phyloP scores from a whole-genome alignment of 2,888 invertebrate species.

The Dione vanillae region DNA sequence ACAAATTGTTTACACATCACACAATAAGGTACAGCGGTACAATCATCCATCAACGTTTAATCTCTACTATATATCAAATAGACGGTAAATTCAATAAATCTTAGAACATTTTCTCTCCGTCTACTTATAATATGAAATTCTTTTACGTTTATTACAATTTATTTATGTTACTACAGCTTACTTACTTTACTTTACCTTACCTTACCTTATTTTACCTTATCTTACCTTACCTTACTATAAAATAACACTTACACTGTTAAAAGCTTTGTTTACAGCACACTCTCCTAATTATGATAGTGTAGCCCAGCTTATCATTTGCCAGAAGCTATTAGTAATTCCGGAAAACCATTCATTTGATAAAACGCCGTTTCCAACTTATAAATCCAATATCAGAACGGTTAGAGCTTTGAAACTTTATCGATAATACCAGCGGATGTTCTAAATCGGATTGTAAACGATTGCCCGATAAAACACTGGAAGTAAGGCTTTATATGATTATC shows the following conservation, averaged over 20 bases:
- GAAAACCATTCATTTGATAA: constrained; percentile 11
- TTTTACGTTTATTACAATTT: too few relatives aligned
- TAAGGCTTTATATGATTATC: background rate
- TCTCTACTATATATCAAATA: constrained; percentile 21
- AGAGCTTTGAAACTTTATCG: constrained; percentile 23
- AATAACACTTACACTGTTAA: background rate
- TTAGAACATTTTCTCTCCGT: background rate
- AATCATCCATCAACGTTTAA: constrained; percentile 19
- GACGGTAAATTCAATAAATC: background rate
- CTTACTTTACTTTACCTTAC: too few relatives aligned
- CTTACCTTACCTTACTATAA: background rate
- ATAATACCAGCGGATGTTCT: constrained; percentile 21
- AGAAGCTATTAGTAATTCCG: constrained; percentile 16
- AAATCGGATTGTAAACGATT: constrained; percentile 15
- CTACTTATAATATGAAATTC: too few relatives aligned
- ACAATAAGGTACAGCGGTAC: constrained; percentile 1
- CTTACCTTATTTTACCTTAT: too few relatives aligned
- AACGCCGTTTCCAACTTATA: constrained; percentile 8
- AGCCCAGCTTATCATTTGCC: constrained; percentile 4
- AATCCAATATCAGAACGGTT: constrained; percentile 15
- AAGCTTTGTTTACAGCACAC: background rate
- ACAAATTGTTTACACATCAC: constrained; percentile 10
- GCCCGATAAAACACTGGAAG: constrained; percentile 10
- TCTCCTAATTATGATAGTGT: background rate
- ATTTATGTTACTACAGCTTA: too few relatives aligned